Evolutionary conservation across 2,797 vertebrate genomes (phyloP), one percentile per base, ranked within the genome.

Genomic region (Crypturellus tataupa): DNA sequence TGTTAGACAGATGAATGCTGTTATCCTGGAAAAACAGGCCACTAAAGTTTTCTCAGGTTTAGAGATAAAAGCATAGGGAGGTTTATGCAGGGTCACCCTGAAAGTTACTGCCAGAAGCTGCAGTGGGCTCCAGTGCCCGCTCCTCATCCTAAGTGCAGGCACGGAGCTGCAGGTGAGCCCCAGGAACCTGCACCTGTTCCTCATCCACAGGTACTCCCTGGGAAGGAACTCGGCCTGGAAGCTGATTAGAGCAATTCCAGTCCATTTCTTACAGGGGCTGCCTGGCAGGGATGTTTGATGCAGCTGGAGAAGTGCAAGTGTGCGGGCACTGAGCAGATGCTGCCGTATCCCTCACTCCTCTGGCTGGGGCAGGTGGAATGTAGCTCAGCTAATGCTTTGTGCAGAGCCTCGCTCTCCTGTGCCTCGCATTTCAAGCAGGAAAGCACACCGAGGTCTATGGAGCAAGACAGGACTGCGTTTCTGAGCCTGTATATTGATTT

Each of bases 211-310:
- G 80, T 82, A 78, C 64, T 94, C 53, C 85, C 87, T 75, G 77
- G 58, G 68, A 84, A 60, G 77, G 68, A 87, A 84, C 44, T 44
- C 58, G 37, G 85, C 53, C 69, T 67, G 58, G 82, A 89, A 90
- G 53, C 91, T 80, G 67, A 80, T 90, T 69, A 96, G 83, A 95
- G 62, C 37, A 71, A 89, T 82, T 93, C 65, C 69, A 65, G 53
- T 62, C 73, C 71, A 46, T 90, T 91, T 95, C 71, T 84, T 95
- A 77, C 35, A 90, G 35, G 46, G 79, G 79, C 83, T 94, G 95
- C 93, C 88, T 91, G 78, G 46, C 42, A 85, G 93, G n/a, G 63
- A 58, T 55, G 24, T 37, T 71, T 68, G 83, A 90, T 90, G 64
- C 87, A 94, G 90, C 71, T 55, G 90, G 62, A 0, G 3, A 82